Evolutionary conservation across 2,797 vertebrate species (phyloP), one percentile per base, ranked within the genome.

Genomic region (Mormyrus proboscirostris): DNA sequence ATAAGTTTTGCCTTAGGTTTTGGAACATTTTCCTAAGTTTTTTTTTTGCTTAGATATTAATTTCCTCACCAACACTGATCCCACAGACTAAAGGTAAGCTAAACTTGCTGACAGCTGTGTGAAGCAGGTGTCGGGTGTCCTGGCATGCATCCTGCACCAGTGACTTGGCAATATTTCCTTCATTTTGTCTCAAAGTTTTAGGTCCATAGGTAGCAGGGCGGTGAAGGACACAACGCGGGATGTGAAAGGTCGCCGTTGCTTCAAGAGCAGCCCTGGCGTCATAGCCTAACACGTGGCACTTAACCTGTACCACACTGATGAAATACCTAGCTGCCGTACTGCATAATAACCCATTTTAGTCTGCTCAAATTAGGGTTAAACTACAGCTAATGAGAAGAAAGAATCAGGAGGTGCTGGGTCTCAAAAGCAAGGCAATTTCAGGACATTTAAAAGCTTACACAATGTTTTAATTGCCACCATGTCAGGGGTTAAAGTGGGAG

Each of bases 41-140:
- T 84, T 53, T 55, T 59, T n/a, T 44, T 84, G 79, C 19, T 47
- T 84, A 84, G 79, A 84, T 84, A 47, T 84, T 84, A 84, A 84
- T 84, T 84, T 84, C 44, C 82, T 44, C 22, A 50, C 47, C 47
- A 84, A 59, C 29, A 55, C 25, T 3, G 22, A 38, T 87, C 50
- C 16, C 29, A 87, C 29, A 2, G 38, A 55, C 50, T 55, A 86
- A 53, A 53, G 84, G 49, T 53, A 16, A 57, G 84, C 25, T 55
- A 8, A 85, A 84, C 82, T 50, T 49, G 82, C 82, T 84, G 53
- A 55, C 50, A 87, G 85, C 50, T 87, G 85, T 87, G 53, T 2
- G 53, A 51, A 41, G 44, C 51, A 57, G 53, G 51, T 87, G 25
- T 38, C 25, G 51, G n/a, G 76, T 33, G 73, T 89, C 51, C 49